Evolutionary conservation across 2,113 vertebrate genomes (phyloP), one percentile per base, ranked within the genome.

Genomic region (Lichenostomus cassidix): DNA sequence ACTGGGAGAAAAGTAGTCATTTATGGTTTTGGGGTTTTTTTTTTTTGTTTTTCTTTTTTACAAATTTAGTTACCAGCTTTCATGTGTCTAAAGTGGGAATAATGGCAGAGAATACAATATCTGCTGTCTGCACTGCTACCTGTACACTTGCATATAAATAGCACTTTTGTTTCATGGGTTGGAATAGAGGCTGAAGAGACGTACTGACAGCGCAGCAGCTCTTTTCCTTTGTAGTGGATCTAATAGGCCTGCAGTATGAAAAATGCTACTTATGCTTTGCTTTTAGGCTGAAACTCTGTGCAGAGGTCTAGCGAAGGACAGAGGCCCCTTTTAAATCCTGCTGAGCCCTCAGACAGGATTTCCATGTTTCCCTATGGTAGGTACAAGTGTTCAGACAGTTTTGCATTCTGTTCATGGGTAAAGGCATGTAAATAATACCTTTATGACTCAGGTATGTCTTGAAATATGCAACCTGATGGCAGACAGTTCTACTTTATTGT

Each of bases 401-500:
- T 22, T 91, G 41, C 15, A 25, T 95, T 89, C 58, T 78, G 10
- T 58, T 83, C 22, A 0, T 39, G 42, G 64, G 12, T 87, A 94
- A 95, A 96, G 55, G 33, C 70, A 91, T 14, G 9, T 50, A 71
- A 82, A 85, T 88, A 92, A 74, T 46, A 50, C n/a, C 23, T 89
- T 94, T 90, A 64, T 82, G 83, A 87, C 69, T 68, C 64, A 39
- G 60, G 84, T 83, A 44, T 17, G 60, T 75, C 67, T 78, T 78
- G 58, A 83, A 83, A 89, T 71, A 78, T 52, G 65, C 39, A 79
- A 83, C 55, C 85, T 68, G 78, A 50, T 52, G 68, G 88, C 78
- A 96, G 91, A 53, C 62, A 46, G 25, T 59, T 89, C 71, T 77
- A 33, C 23, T 63, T 80, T 33, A 90, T 93, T 91, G 86, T 87